Base-by-base conservation (phyloP, 2,888 invertebrate species). In the Ptychoptera albimana region DNA sequence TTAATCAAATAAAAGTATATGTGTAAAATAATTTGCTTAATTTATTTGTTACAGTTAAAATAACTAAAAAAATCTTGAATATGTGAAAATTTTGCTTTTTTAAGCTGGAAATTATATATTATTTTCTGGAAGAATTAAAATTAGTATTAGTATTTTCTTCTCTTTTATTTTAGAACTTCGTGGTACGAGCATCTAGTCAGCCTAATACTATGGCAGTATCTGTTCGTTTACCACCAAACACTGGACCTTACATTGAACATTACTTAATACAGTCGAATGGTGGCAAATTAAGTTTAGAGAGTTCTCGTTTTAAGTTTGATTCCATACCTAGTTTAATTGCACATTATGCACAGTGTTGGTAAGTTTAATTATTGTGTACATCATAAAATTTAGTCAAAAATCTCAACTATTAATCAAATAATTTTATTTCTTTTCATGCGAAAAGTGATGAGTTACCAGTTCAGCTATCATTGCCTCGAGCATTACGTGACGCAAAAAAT, bases 151-250 rank as follows among this genome's bases (percentile, higher is more conserved):
- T n/a, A 23, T 23, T 23, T 5, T 23, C 23, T 23, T 23, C 7
- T 23, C 4, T 23, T 44, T 52, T 44, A 60, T 58, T 73, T 23
- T 72, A 91, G 87, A 89, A 88, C 60, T 94, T 96, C 60, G 87
- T 96, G 42, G 93, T 96, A 35, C 79, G 94, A 39, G 87, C 91
- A 59, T 93, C 93, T 37, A 92, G 92, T 57, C 91, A 92, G 62
- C 76, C 82, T 37, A 84, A 87, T 55, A 92, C 93, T 44, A 91
- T 93, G 89, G 94, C 94, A 36, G 78, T 96, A 51, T 91, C 91
- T 40, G 91, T 94, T 39, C 81, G 92, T 10, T 70, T 91, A 49
- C 88, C 89, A 1, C 77, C 79, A 14, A 84, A 84, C 55, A 86
- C 83, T 57, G 86, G 88, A 2, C 86, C 88, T 8, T 89, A 89